phyloP scores from a whole-genome alignment of 2,888 invertebrate species.

The Cyaniris semiargus region DNA sequence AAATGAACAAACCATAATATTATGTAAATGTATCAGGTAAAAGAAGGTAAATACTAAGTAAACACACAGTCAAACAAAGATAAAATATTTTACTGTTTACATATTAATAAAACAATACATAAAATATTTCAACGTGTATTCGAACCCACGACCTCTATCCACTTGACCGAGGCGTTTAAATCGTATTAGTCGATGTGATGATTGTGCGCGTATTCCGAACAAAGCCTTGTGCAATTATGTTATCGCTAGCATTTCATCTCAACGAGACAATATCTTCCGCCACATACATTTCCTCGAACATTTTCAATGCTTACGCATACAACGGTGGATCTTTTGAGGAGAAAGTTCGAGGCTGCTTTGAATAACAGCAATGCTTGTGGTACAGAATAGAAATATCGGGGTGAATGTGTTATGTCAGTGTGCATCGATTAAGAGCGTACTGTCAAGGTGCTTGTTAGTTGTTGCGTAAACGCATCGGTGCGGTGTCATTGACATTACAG shows the following conservation, averaged over 20 bases:
- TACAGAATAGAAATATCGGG: conserved; percentile 43
- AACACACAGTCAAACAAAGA: too few species aligned
- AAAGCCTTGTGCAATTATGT: conserved; percentile 73
- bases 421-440: conserved; percentile 58
- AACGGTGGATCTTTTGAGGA: conserved; percentile 33
- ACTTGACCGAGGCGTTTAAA: conserved; percentile 50
- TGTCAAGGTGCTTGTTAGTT: conserved; percentile 65
- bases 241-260: conserved; percentile 71
- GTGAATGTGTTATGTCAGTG: conserved; percentile 55
- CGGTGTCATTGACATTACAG: conserved; percentile 75
- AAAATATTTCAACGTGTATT: not conserved
- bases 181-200: conserved; percentile 54
- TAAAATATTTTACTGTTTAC: too few species aligned
- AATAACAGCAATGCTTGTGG: conserved; percentile 43
- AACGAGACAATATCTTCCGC: conserved; percentile 54
- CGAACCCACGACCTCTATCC: conserved; percentile 4
- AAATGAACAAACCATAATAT: too few species aligned
- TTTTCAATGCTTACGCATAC: conserved; percentile 32
- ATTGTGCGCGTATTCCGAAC: conserved; percentile 61
- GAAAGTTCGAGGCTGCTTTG: conserved; percentile 32
- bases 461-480: conserved; percentile 70
- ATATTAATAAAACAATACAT: not conserved
- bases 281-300: conserved; percentile 44
- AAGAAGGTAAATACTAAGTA: too few species aligned
- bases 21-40: too few species aligned